Conservation (phyloP, 2,113 vertebrate species). For the Trematomus loennbergii region DNA sequence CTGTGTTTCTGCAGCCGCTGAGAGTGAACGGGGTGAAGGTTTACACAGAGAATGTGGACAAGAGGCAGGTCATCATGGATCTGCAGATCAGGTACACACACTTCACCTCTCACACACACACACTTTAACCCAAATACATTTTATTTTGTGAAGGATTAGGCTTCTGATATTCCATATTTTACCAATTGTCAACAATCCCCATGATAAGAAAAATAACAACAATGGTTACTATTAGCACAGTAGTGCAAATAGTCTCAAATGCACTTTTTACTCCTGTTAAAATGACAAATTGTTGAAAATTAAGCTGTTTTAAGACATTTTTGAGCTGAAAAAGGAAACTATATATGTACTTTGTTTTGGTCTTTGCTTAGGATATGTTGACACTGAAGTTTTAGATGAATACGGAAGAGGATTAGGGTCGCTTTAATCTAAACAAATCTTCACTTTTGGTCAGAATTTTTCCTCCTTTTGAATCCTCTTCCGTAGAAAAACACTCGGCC, state of each 20-base stretch:
- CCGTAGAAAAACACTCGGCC: too few relatives aligned
- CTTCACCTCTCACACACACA: too few relatives aligned
- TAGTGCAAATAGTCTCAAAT: not conserved
- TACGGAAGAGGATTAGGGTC: too few relatives aligned
- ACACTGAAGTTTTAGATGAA: not conserved
- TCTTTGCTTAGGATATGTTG: not conserved
- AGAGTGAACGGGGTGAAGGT: constrained; percentile 97
- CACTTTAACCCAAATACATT: not conserved
- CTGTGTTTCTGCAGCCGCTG: constrained; percentile 85
- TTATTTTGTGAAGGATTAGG: not conserved
- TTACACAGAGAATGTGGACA: constrained; percentile 98
- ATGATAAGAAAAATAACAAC: not conserved
- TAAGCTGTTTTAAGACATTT: not conserved
- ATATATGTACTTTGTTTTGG: not conserved
- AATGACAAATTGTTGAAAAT: not conserved
- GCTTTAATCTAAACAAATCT: too few relatives aligned
- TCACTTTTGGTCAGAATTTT: too few relatives aligned
- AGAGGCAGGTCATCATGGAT: constrained; percentile 97
- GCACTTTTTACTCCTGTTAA: not conserved
- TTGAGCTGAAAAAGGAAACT: too few relatives aligned
- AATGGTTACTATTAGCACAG: not conserved
- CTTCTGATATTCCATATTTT: not conserved
- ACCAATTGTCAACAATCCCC: not conserved
- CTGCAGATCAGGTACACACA: constrained; percentile 93
- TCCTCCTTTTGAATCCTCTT: too few relatives aligned